Conservation (phyloP, 2,113 vertebrate genomes). For the Eurypyga helias region DNA sequence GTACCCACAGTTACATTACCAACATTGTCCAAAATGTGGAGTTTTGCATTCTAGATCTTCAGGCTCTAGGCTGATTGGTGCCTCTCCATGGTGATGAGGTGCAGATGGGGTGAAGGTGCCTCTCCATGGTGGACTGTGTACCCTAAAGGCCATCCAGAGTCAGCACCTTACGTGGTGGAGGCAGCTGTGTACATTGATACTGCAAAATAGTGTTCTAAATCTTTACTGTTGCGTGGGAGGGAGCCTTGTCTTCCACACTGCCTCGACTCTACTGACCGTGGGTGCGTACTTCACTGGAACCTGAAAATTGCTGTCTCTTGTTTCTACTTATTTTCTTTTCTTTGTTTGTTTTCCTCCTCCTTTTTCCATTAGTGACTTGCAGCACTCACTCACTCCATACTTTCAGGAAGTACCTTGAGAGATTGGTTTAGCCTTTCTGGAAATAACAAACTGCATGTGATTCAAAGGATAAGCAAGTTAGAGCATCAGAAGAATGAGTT, state of each 20-base stretch:
- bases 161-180: background rate
- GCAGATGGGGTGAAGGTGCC: background rate
- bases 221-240: background rate
- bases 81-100: background rate
- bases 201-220: background rate
- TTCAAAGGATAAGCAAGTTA: background rate
- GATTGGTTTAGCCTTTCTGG: slow-evolving; percentile 1
- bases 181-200: background rate
- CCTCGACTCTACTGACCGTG: background rate
- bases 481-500: background rate
- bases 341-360: too few species aligned
- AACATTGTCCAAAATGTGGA: background rate
- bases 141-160: background rate
- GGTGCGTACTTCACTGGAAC: background rate
- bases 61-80: background rate
- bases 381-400: background rate
- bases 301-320: background rate
- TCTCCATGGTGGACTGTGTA: background rate
- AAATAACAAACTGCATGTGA: background rate
- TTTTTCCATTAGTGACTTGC: background rate
- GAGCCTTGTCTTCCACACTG: background rate
- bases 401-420: background rate
- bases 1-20: background rate
- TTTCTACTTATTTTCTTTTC: background rate
- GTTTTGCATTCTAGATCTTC: background rate